phyloP scores from a whole-genome alignment of 2,888 invertebrate species.

The Vanessa cardui region DNA sequence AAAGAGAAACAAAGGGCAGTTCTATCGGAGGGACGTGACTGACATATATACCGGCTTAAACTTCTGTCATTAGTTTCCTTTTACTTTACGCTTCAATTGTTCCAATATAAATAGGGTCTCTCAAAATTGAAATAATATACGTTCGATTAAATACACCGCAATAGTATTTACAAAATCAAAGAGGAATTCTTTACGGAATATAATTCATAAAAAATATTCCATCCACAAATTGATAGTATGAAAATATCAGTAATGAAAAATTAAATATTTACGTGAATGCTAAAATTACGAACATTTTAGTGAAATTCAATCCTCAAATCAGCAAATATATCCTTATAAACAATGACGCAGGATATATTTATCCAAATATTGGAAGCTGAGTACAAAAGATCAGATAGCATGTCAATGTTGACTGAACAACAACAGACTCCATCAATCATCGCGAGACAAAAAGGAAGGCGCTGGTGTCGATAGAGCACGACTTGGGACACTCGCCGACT shows the following conservation, averaged over 20 bases:
- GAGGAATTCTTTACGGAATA: not conserved
- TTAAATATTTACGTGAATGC: no score
- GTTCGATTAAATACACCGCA: not conserved
- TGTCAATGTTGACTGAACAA: conserved; percentile 58
- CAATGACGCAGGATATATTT: conserved; percentile 29
- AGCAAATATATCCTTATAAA: conserved; percentile 25
- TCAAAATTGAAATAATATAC: not conserved
- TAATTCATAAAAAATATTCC: no score
- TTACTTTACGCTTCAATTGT: conserved; percentile 37
- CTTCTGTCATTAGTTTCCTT: conserved; percentile 45
- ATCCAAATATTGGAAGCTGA: conserved; percentile 23
- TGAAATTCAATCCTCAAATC: not conserved
- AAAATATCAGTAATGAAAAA: no score
- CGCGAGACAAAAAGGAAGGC: conserved; percentile 65
- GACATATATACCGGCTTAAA: conserved; percentile 44
- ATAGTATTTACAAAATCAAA: not conserved
- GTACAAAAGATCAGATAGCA: conserved; percentile 45
- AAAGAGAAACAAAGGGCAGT: conserved; percentile 54
- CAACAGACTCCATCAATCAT: conserved; percentile 64
- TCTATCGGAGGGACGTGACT: conserved; percentile 50
- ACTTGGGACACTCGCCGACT: conserved; percentile 48
- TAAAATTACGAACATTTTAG: not conserved
- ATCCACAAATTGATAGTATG: no score
- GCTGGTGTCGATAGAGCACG: conserved; percentile 63
- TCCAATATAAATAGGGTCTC: conserved; percentile 27